Evolutionary conservation across 2,113 vertebrate species (phyloP).

Genomic region (Thermophis baileyi): DNA sequence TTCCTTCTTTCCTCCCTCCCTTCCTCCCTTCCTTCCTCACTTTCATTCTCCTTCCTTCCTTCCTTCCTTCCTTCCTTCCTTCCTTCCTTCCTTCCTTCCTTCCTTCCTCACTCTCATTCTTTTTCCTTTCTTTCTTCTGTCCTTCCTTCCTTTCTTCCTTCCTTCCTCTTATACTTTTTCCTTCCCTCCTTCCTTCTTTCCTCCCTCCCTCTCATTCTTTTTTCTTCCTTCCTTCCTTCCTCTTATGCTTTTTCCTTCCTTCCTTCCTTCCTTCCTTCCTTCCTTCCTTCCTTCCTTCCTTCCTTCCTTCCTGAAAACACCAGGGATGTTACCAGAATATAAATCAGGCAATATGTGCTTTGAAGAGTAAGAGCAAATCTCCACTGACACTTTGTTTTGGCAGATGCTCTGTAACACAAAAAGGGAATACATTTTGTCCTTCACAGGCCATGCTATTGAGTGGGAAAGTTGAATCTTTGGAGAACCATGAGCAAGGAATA

Average conservation of each 20-base stretch:
- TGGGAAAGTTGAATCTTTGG: conserved; percentile 42
- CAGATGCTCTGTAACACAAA: conserved; percentile 64
- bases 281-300: neutral
- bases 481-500: conserved; percentile 12
- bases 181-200: too few relatives aligned
- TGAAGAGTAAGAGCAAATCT: conserved; percentile 61
- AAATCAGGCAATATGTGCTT: conserved; percentile 67
- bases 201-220: too few relatives aligned
- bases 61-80: neutral
- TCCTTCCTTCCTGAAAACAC: neutral
- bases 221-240: neutral
- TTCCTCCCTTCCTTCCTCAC: neutral
- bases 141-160: too few relatives aligned
- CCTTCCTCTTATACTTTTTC: too few relatives aligned
- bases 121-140: neutral
- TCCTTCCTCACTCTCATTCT: neutral
- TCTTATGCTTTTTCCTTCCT: neutral
- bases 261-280: too few relatives aligned
- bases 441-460: conserved; percentile 59
- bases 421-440: conserved; percentile 55
- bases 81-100: neutral
- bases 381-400: conserved; percentile 67
- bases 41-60: too few relatives aligned
- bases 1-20: neutral
- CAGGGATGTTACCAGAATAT: conserved; percentile 72